These are phyloP conservation scores for Lophura nycthemera DNA, from an alignment of 2,113 vertebrate species.

Conservation along the genomic window DNA sequence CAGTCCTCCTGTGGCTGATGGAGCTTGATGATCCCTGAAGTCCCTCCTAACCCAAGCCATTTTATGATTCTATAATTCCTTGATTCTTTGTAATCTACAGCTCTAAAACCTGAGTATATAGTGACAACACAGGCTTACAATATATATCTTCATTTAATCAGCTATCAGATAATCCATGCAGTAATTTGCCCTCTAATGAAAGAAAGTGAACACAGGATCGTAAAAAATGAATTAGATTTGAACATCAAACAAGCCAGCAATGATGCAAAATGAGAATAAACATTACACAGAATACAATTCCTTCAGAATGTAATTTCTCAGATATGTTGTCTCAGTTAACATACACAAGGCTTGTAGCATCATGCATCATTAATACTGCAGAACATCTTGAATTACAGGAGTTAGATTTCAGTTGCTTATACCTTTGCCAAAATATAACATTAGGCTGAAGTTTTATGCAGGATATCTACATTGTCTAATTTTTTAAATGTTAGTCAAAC, in stretches of 20 bases:
- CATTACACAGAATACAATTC: neutral
- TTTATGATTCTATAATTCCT: no score
- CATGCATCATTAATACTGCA: neutral
- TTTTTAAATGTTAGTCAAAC: neutral
- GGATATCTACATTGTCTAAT: neutral
- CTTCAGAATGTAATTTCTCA: neutral
- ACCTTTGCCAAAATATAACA: neutral
- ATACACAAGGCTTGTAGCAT: neutral
- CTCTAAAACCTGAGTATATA: neutral
- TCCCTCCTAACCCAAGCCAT: no score
- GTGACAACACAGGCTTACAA: neutral
- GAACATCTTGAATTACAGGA: neutral
- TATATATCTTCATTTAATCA: neutral
- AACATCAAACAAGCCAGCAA: neutral
- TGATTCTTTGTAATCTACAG: neutral
- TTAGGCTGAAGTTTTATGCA: neutral
- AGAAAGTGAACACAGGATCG: neutral
- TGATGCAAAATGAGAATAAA: neutral
- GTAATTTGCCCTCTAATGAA: neutral
- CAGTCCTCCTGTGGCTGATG: no score
- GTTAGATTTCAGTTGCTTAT: neutral
- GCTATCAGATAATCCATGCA: neutral
- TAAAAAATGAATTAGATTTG: neutral
- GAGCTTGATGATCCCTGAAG: no score
- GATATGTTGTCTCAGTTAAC: neutral